A percentile compares a stretch with the other conserved stretches of the same genome.
These are phyloP conservation scores for Sarotherodon lohbergeri DNA, from an alignment of 2,113 vertebrate genomes.

Conservation along the genomic window DNA sequence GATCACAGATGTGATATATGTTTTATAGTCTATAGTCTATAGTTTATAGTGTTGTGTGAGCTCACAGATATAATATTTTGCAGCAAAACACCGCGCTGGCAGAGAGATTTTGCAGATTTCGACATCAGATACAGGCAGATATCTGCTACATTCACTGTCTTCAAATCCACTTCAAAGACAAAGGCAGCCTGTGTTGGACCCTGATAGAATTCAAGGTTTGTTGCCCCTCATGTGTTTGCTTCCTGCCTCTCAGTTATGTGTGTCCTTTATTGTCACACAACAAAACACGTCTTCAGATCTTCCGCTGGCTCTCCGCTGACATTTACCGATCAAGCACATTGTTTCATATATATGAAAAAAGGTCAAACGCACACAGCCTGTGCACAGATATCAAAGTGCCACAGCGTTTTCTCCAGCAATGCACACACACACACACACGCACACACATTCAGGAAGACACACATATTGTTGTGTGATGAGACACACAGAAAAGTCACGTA, in stretches of 20 bases:
- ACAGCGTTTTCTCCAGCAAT: neutral
- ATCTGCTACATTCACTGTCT: neutral
- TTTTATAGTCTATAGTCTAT: neutral
- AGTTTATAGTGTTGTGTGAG: neutral
- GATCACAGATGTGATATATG: neutral
- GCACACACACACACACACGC: neutral
- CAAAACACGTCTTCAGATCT: slow-evolving; percentile 31
- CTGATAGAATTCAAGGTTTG: slow-evolving; percentile 28
- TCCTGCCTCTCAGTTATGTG: slow-evolving; percentile 9
- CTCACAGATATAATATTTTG: neutral
- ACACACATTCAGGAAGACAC: neutral
- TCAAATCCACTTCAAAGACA: neutral
- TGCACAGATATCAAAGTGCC: neutral
- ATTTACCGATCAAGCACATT: slow-evolving; percentile 47
- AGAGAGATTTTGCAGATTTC: neutral
- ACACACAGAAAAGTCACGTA: slow-evolving; percentile 18
- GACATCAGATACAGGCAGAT: neutral
- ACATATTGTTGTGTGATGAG: neutral
- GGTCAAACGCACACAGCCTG: slow-evolving; percentile 11
- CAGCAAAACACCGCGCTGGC: neutral
- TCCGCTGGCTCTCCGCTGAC: slow-evolving; percentile 39
- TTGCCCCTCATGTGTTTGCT: slow-evolving; percentile 44
- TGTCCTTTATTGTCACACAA: slow-evolving; percentile 45
- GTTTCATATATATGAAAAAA: slow-evolving; percentile 19
- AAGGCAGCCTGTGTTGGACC: neutral